A percentile compares a stretch with the other conserved stretches of the same genome.
These are phyloP conservation scores for Archocentrus centrarchus DNA, from an alignment of 2,113 vertebrate species.

Conservation along the genomic window DNA sequence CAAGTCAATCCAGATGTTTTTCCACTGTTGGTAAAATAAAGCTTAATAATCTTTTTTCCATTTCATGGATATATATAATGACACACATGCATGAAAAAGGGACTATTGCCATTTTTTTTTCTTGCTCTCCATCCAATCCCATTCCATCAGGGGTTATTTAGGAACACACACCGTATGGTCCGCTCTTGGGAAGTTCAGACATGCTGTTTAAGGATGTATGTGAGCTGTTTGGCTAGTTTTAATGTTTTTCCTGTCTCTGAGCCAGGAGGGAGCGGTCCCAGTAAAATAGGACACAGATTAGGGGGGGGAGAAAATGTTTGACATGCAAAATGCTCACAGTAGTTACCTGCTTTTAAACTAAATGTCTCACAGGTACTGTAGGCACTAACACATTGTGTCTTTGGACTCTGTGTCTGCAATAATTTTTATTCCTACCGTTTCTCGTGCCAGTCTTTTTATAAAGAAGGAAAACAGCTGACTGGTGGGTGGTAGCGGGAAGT, in stretches of 20 bases:
- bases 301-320: not conserved
- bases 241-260: constrained; percentile 22
- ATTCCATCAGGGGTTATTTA: not conserved
- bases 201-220: not conserved
- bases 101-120: not conserved
- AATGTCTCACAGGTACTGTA: too few species aligned
- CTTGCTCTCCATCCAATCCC: not conserved
- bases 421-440: not conserved
- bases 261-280: constrained; percentile 17
- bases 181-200: not conserved
- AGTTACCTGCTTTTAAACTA: not conserved
- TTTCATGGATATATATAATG: not conserved
- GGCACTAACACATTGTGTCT: too few species aligned
- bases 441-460: not conserved
- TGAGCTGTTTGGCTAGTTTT: constrained; percentile 17
- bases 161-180: not conserved
- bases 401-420: not conserved
- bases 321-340: not conserved
- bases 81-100: not conserved
- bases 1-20: rapidly evolving
- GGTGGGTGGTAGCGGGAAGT: too few species aligned
- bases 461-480: not conserved
- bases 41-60: not conserved
- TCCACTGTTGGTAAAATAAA: not conserved
- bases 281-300: constrained; percentile 8